Conservation (phyloP, 1,140 invertebrate species). For the Agraylea sexmaculata region DNA sequence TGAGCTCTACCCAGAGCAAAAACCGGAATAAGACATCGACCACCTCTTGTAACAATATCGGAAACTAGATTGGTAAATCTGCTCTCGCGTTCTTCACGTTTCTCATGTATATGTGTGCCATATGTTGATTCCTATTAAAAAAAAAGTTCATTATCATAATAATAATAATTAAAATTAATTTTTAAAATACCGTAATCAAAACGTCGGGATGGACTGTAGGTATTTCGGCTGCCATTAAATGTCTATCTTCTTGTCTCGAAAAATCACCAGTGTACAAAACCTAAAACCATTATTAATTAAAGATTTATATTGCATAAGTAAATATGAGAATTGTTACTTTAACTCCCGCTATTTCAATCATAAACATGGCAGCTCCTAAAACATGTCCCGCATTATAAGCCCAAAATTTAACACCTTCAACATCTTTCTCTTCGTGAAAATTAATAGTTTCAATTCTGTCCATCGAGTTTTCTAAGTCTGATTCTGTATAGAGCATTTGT, state of each 20-base stretch:
- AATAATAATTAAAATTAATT: background rate
- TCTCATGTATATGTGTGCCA: conserved; percentile 98
- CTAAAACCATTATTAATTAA: conserved; percentile 31
- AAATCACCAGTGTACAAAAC: conserved; percentile 98
- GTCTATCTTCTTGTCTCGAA: conserved; percentile 95
- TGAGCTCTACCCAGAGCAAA: conserved; percentile 97
- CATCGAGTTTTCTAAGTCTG: conserved; percentile 94
- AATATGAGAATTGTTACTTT: conserved; percentile 45
- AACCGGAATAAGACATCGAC: conserved; percentile 94
- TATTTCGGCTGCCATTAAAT: conserved; percentile 98
- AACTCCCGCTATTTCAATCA: conserved; percentile 98
- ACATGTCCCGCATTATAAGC: conserved; percentile 99
- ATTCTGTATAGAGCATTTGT: conserved; percentile 95
- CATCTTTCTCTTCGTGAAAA: conserved; percentile 97
- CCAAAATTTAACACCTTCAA: conserved; percentile 95
- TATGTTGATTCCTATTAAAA: conserved; percentile 85
- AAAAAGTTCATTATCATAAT: conserved; percentile 1
- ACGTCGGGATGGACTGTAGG: conserved; percentile 93
- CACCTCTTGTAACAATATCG: conserved; percentile 92
- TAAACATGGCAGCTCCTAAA: conserved; percentile 98
- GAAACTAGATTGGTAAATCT: conserved; percentile 91
- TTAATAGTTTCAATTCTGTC: conserved; percentile 98
- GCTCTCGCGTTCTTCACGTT: conserved; percentile 89
- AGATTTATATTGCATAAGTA: background rate
- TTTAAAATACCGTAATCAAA: conserved; percentile 65